These are phyloP conservation scores for Boloria selene DNA, from an alignment of 2,888 invertebrate species.

Conservation along the genomic window DNA sequence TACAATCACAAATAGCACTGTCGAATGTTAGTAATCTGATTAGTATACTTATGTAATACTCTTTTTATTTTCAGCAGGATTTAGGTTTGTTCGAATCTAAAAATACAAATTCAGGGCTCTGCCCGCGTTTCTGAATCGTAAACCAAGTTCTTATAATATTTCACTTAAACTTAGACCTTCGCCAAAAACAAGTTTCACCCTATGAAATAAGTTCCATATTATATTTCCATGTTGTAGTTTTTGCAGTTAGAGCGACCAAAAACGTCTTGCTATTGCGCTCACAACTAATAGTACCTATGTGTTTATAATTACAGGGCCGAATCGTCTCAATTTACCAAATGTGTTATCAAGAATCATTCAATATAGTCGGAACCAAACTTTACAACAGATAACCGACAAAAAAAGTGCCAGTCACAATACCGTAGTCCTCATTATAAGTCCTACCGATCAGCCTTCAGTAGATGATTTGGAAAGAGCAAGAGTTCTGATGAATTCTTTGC, in stretches of 20 bases:
- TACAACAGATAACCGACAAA: constrained; percentile 57
- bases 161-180: no score
- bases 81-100: no score
- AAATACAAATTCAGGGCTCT: no score
- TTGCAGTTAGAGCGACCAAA: no score
- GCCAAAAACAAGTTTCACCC: no score
- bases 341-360: constrained; percentile 74
- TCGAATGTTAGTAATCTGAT: constrained; percentile 63
- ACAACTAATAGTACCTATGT: no score
- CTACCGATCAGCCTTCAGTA: constrained; percentile 70
- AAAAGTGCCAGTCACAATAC: constrained; percentile 71
- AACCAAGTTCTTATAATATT: no score
- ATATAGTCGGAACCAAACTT: constrained; percentile 71
- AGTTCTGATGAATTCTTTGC: constrained; percentile 68
- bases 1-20: constrained; percentile 64
- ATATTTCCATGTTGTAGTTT: no score
- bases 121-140: no score
- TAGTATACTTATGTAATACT: not conserved
- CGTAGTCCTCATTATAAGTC: constrained; percentile 79
- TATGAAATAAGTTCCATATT: no score
- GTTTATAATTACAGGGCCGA: constrained; percentile 71
- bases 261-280: no score
- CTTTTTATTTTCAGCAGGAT: no score
- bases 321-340: constrained; percentile 72
- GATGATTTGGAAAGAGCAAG: constrained; percentile 66